These are phyloP conservation scores for Picathartes gymnocephalus DNA, from an alignment of 2,113 vertebrate species.

Conservation along the genomic window DNA sequence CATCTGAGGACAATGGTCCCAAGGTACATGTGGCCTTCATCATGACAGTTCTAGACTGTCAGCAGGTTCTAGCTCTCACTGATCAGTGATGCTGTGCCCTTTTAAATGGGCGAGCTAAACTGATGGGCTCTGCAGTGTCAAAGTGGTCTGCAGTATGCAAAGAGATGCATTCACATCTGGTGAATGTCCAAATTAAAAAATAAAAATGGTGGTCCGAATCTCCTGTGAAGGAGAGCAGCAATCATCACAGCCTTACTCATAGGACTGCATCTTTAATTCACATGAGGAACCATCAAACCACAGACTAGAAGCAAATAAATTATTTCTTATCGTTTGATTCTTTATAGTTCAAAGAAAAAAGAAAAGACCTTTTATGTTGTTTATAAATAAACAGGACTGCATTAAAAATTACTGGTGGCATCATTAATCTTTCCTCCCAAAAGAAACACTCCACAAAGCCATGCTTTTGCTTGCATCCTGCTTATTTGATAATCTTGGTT, in stretches of 20 bases:
- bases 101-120: background rate
- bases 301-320: background rate
- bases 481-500: background rate
- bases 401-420: background rate
- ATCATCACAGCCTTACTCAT: background rate
- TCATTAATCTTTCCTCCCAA: background rate
- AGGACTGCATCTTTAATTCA: background rate
- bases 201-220: rapidly evolving
- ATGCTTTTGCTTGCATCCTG: background rate
- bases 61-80: background rate
- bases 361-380: background rate
- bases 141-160: background rate
- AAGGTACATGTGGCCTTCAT: background rate
- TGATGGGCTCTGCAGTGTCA: background rate
- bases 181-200: background rate
- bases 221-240: background rate
- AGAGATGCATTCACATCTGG: background rate
- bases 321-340: background rate
- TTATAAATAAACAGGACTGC: slow-evolving; percentile 10
- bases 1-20: background rate
- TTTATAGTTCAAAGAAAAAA: background rate
- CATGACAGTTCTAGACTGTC: background rate
- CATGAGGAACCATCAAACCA: background rate
- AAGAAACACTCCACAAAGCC: background rate
- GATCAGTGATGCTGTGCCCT: background rate